Evolutionary conservation across 2,113 vertebrate genomes (phyloP).

Genomic region (Scophthalmus maximus): DNA sequence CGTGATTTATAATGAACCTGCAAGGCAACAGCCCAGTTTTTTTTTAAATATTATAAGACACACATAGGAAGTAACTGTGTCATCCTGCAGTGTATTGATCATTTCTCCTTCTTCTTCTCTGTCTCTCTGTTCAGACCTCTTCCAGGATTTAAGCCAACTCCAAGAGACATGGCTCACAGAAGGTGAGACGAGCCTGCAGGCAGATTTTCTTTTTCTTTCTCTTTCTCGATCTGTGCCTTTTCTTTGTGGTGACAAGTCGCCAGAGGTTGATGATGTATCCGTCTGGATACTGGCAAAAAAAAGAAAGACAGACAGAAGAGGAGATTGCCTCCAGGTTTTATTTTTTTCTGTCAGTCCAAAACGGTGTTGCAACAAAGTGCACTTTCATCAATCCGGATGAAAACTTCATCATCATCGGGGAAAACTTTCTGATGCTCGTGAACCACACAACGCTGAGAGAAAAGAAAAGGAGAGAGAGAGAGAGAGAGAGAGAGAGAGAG

Average conservation of each 20-base stretch:
- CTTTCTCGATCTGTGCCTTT: conserved; percentile 21
- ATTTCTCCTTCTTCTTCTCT: conserved; percentile 8
- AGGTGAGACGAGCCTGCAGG: conserved; percentile 84
- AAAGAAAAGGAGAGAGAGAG: not conserved
- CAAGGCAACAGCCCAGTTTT: no score
- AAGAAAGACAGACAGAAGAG: not conserved
- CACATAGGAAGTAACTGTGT: no score
- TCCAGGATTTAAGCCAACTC: conserved; percentile 96
- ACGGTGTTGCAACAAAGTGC: not conserved
- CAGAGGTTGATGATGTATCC: not conserved
- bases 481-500: not conserved
- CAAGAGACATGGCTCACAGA: conserved; percentile 98
- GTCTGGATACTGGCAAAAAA: not conserved
- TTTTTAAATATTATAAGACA: no score
- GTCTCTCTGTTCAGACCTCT: conserved; percentile 88
- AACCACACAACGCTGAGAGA: conserved; percentile 23
- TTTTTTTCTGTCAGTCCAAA: conserved; percentile 3
- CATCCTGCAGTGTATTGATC: not conserved
- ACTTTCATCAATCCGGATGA: not conserved
- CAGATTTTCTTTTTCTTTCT: conserved; percentile 23
- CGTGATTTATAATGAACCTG: no score
- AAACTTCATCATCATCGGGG: no score
- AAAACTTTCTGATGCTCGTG: conserved; percentile 50
- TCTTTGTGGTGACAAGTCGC: conserved; percentile 2
- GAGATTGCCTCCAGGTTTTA: not conserved